Conservation (phyloP, 2,888 invertebrate species). For the Gandaritis pyraliata region DNA sequence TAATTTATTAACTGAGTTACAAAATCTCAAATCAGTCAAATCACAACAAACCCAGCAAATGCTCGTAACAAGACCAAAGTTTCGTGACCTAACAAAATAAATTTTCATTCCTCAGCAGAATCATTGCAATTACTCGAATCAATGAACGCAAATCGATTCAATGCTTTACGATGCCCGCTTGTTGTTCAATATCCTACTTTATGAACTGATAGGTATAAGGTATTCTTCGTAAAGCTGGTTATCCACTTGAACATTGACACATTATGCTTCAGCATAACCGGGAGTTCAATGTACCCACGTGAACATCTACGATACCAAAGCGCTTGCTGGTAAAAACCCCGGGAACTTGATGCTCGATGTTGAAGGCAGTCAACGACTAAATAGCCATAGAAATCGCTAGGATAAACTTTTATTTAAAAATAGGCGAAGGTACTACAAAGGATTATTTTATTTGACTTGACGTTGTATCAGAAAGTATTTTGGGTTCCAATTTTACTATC, state of each 20-base stretch:
- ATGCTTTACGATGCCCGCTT: slow-evolving; percentile 62
- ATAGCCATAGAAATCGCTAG: too few relatives aligned
- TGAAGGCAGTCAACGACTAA: too few relatives aligned
- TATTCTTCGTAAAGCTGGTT: slow-evolving; percentile 30
- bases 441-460: too few relatives aligned
- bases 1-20: neutral
- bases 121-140: slow-evolving; percentile 72
- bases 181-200: slow-evolving; percentile 56
- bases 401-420: too few relatives aligned
- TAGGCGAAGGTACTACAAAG: too few relatives aligned
- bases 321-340: too few relatives aligned
- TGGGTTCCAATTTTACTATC: too few relatives aligned
- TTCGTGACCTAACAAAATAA: slow-evolving; percentile 57
- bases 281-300: too few relatives aligned
- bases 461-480: too few relatives aligned
- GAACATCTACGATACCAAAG: too few relatives aligned
- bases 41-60: slow-evolving; percentile 10
- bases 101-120: slow-evolving; percentile 59
- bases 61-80: slow-evolving; percentile 40
- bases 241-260: slow-evolving; percentile 8
- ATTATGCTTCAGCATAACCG: too few relatives aligned
- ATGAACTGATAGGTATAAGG: slow-evolving; percentile 50
- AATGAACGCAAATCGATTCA: slow-evolving; percentile 72
- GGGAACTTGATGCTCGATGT: too few relatives aligned
- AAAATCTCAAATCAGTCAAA: neutral